Conservation (phyloP, 2,797 vertebrate species). For the Phoeniculus purpureus region DNA sequence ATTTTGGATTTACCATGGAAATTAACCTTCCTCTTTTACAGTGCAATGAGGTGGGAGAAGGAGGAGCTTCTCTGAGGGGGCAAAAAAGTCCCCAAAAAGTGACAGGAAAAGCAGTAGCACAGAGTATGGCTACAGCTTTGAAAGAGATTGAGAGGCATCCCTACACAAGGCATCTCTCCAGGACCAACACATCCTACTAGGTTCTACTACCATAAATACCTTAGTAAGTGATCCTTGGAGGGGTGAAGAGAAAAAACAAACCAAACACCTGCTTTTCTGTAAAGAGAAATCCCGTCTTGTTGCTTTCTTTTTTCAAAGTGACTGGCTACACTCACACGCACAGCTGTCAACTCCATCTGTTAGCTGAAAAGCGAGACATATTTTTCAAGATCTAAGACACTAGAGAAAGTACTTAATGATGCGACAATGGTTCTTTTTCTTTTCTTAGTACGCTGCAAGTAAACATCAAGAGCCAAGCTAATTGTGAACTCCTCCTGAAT, state of each 20-base stretch:
- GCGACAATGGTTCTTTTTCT: not conserved
- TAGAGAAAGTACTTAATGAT: conserved; percentile 37
- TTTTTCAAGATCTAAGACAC: conserved; percentile 52
- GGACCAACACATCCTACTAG: not conserved
- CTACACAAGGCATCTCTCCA: not conserved
- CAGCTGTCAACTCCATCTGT: conserved; percentile 66
- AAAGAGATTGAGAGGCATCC: not conserved
- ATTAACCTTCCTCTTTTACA: not conserved
- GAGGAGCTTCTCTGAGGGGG: not conserved
- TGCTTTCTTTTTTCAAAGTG: not conserved
- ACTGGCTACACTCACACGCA: conserved; percentile 11
- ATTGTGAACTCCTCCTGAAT: conserved; percentile 10
- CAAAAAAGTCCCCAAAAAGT: not conserved
- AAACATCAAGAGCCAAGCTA: conserved; percentile 42
- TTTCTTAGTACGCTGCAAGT: not conserved
- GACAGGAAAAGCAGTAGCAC: not conserved
- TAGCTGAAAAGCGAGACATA: conserved; percentile 14
- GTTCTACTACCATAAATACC: not conserved
- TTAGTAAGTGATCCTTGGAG: not conserved
- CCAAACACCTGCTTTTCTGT: not conserved
- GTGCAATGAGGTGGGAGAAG: not conserved
- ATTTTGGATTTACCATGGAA: not conserved
- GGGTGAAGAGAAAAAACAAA: fast-evolving
- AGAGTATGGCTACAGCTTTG: not conserved
- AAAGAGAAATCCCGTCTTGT: not conserved